Base-by-base conservation (phyloP, 2,888 invertebrate species). In the Brachynemurus nebulosus region DNA sequence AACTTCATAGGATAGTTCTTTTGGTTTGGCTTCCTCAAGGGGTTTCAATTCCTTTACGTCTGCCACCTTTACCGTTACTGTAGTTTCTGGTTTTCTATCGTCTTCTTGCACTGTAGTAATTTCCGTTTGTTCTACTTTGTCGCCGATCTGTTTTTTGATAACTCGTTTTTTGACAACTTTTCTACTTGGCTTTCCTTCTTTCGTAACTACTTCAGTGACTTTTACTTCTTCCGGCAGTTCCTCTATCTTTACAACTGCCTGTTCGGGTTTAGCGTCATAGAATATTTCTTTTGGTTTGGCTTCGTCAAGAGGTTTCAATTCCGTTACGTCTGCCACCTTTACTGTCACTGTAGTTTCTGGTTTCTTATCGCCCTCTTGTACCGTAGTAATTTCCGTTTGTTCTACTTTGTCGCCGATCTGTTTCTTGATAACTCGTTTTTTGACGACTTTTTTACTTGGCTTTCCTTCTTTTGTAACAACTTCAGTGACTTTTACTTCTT, bases 111-210 rank as follows among this genome's bases (percentile, higher is more conserved):
- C 19, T 18, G 37, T 37, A 8, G 37, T 37, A 14, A 37, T 37
- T 37, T 37, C 37, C 19, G 37, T 37, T 8, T 18, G 17, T 18
- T 37, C 37, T 37, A 18, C 37, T 18, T 37, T 37, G 37, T 19
- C 37, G 8, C 37, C 37, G 2, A 37, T 19, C 2, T 19, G 37
- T 37, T 37, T 37, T 3, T 37, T 37, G 2, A 37, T 37, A 18
- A 37, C 37, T 17, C 17, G 12, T 18, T 37, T 37, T 3, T 37
- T 60, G 8, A 54, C 53, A 2, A 59, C 60, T 45, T 66, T 62
- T 48, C 62, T 64, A 27, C 54, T 62, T 27, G 61, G 60, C 4
- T 59, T 55, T 27, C 63, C 60, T 23, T 67, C 63, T 21, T 59
- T 54, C 2, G 63, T 53, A 48, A 53, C 11, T 55, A 62, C 39